A percentile compares a stretch with the other conserved stretches of the same genome.
Conservation (phyloP, 2,797 vertebrate species). For the Fistularia tabacaria region DNA sequence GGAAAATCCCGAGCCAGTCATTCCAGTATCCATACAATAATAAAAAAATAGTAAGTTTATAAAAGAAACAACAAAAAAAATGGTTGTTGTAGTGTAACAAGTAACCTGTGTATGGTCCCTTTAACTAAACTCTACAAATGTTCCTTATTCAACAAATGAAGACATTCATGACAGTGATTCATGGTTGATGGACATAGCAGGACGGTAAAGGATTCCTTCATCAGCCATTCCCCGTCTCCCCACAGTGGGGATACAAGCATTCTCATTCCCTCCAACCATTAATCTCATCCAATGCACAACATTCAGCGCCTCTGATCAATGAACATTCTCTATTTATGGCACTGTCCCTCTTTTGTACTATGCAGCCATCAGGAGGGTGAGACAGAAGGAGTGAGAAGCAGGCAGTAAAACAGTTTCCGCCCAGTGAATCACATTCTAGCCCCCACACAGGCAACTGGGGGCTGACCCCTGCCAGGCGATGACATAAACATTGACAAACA, state of each 20-base stretch:
- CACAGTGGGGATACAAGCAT: slow-evolving; percentile 33
- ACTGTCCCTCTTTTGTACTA: slow-evolving; percentile 62
- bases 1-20: too few species aligned
- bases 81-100: too few species aligned
- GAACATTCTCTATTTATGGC: slow-evolving; percentile 59
- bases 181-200: slow-evolving; percentile 26
- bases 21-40: too few species aligned
- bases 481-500: slow-evolving; percentile 71
- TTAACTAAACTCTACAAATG: not conserved
- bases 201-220: slow-evolving; percentile 9
- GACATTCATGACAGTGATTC: slow-evolving; percentile 20
- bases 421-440: slow-evolving; percentile 75
- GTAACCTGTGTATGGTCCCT: not conserved
- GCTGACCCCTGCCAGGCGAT: slow-evolving; percentile 70
- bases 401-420: slow-evolving; percentile 74
- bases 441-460: slow-evolving; percentile 61
- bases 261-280: slow-evolving; percentile 49
- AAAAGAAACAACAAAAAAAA: too few species aligned
- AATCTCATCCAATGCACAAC: slow-evolving; percentile 49
- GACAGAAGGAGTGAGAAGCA: slow-evolving; percentile 60
- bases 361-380: slow-evolving; percentile 53
- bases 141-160: slow-evolving; percentile 19
- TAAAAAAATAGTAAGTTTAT: too few species aligned
- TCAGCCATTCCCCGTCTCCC: slow-evolving; percentile 10
- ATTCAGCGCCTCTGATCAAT: slow-evolving; percentile 61